These are phyloP conservation scores for Lutjanus argentimaculatus DNA, from an alignment of 2,797 vertebrate species.

Conservation along the genomic window DNA sequence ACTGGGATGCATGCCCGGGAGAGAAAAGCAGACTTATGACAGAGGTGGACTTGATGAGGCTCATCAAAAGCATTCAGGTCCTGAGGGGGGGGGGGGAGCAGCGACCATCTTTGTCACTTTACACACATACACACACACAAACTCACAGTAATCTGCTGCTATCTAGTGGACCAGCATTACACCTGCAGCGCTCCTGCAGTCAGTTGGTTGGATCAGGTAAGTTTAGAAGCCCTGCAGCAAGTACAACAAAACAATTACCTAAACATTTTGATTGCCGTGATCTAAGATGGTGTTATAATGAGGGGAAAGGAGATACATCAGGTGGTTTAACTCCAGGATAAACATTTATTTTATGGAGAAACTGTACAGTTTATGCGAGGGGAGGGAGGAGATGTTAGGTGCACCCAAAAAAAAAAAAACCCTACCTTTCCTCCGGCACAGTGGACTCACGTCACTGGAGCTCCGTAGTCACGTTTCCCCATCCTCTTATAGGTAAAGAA, in stretches of 20 bases:
- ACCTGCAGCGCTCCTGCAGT: slow-evolving; percentile 68
- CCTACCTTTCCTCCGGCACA: slow-evolving; percentile 60
- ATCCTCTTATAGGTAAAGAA: slow-evolving; percentile 46
- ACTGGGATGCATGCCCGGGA: slow-evolving; percentile 59
- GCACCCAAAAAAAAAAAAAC: slow-evolving; percentile 6
- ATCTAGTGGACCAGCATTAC: slow-evolving; percentile 79
- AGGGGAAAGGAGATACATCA: background rate
- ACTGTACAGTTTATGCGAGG: background rate
- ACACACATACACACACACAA: slow-evolving; percentile 40
- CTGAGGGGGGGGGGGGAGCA: slow-evolving; percentile 55
- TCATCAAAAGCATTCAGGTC: slow-evolving; percentile 71
- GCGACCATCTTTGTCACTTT: slow-evolving; percentile 53
- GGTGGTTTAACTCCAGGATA: slow-evolving; percentile 1
- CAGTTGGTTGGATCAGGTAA: slow-evolving; percentile 29
- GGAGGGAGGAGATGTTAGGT: background rate
- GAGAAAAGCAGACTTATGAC: slow-evolving; percentile 61
- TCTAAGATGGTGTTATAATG: slow-evolving; percentile 8
- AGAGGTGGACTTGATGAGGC: slow-evolving; percentile 68
- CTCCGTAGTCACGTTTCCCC: slow-evolving; percentile 64
- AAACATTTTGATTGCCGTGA: background rate
- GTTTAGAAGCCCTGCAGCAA: slow-evolving; percentile 43
- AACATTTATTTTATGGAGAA: background rate
- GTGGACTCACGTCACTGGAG: slow-evolving; percentile 64
- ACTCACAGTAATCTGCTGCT: slow-evolving; percentile 70
- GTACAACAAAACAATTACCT: slow-evolving; percentile 13